These are phyloP conservation scores for Scatophagus argus DNA, from an alignment of 2,113 vertebrate genomes.

Conservation along the genomic window DNA sequence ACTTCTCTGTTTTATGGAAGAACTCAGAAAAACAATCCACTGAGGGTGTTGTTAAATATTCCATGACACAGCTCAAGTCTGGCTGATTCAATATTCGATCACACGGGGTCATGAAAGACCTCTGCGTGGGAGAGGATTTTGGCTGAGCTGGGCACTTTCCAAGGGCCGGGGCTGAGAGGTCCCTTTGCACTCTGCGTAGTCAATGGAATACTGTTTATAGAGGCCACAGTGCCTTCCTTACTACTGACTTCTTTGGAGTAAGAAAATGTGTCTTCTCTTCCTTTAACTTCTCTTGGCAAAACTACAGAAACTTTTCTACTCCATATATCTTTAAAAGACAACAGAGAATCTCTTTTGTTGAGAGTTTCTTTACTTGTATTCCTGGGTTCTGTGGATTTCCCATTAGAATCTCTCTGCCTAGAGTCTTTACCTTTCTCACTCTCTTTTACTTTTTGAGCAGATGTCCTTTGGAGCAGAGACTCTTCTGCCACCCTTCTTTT, in stretches of 20 bases:
- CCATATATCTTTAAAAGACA: slow-evolving; percentile 40
- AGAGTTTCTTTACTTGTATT: slow-evolving; percentile 20
- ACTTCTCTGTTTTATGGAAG: slow-evolving; percentile 69
- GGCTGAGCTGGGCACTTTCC: slow-evolving; percentile 88
- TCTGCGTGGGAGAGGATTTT: slow-evolving; percentile 84
- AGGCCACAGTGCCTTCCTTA: slow-evolving; percentile 31
- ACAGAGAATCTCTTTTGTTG: slow-evolving; percentile 37
- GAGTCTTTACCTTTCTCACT: slow-evolving; percentile 54
- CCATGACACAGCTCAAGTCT: slow-evolving; percentile 40
- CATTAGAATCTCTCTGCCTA: slow-evolving; percentile 46
- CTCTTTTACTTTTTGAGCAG: slow-evolving; percentile 25
- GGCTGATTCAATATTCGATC: slow-evolving; percentile 53
- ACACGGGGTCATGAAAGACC: slow-evolving; percentile 76
- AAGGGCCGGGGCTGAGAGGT: slow-evolving; percentile 87
- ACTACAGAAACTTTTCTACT: slow-evolving; percentile 42
- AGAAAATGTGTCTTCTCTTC: slow-evolving; percentile 4
- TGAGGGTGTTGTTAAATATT: slow-evolving; percentile 37
- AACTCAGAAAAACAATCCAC: slow-evolving; percentile 64
- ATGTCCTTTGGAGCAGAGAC: slow-evolving; percentile 21
- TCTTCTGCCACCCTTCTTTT: slow-evolving; percentile 33
- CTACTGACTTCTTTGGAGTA: slow-evolving; percentile 50
- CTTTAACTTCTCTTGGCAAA: slow-evolving; percentile 41
- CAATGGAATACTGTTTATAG: slow-evolving; percentile 59
- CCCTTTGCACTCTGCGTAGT: slow-evolving; percentile 76
- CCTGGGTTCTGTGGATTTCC: slow-evolving; percentile 38